Conservation (phyloP, 1,140 invertebrate genomes). For the Drosophila bipectinata region DNA sequence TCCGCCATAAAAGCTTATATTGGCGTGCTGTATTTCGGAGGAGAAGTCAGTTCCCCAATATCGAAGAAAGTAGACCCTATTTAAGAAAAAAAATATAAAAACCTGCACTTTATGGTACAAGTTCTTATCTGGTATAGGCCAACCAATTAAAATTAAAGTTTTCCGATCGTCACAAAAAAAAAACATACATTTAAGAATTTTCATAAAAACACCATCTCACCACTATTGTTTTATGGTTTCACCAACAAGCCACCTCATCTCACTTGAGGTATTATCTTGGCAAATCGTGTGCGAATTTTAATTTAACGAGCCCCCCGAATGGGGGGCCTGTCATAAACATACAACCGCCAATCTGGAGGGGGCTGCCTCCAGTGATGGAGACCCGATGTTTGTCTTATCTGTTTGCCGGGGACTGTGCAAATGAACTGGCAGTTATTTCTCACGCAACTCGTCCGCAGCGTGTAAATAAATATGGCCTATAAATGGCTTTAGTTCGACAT, state of each 20-base stretch:
- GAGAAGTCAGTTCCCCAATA: not conserved
- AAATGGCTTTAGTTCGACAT: conserved; percentile 71
- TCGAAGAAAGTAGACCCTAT: conserved; percentile 18
- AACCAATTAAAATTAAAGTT: too few relatives aligned
- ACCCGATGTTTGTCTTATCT: conserved; percentile 72
- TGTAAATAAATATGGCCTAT: conserved; percentile 77
- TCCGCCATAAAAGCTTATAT: conserved; percentile 31
- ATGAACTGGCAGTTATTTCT: conserved; percentile 78
- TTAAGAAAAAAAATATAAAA: too few relatives aligned
- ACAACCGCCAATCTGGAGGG: conserved; percentile 23
- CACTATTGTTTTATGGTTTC: not conserved
- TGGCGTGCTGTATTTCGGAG: conserved; percentile 8
- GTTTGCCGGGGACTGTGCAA: conserved; percentile 60
- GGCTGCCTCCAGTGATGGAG: conserved; percentile 17
- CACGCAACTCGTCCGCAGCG: conserved; percentile 73
- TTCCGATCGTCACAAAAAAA: too few relatives aligned
- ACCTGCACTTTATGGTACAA: too few relatives aligned
- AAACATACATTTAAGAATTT: too few relatives aligned
- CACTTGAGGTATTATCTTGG: conserved; percentile 6
- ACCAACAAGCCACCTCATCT: not conserved
- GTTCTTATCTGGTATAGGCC: too few relatives aligned
- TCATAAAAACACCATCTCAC: too few relatives aligned
- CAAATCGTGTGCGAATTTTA: conserved; percentile 73
- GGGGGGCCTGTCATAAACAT: conserved; percentile 67
- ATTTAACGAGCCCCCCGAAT: conserved; percentile 60